A percentile compares a stretch with the other conserved stretches of the same genome.
These are phyloP conservation scores for Spilogale gracilis DNA, from an alignment of 2,113 vertebrate species.

Conservation along the genomic window DNA sequence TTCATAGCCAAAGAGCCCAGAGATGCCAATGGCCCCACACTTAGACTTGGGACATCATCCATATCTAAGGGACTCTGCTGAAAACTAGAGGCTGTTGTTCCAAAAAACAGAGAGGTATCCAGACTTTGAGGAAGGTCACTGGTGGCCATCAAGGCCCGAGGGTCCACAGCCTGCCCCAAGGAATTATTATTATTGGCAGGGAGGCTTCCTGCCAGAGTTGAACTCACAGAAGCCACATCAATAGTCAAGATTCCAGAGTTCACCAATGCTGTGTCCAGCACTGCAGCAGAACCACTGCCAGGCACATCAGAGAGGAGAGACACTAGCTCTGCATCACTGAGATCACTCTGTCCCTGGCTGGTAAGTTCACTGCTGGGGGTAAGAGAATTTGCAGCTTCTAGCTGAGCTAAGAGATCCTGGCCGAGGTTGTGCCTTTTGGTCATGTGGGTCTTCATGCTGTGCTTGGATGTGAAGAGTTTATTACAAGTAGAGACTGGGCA, in stretches of 20 bases:
- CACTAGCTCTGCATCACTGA: slow-evolving; percentile 93
- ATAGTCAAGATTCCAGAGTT: slow-evolving; percentile 96
- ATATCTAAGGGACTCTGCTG: slow-evolving; percentile 93
- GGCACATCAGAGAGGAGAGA: slow-evolving; percentile 94
- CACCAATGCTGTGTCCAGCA: slow-evolving; percentile 93
- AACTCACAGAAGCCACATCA: slow-evolving; percentile 93
- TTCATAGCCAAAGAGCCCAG: slow-evolving; percentile 90
- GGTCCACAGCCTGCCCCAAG: slow-evolving; percentile 91
- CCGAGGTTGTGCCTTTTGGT: slow-evolving; percentile 96
- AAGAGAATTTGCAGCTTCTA: slow-evolving; percentile 93
- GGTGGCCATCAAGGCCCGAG: slow-evolving; percentile 91
- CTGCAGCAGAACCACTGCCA: slow-evolving; percentile 87
- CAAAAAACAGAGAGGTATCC: slow-evolving; percentile 91
- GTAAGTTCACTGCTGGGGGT: slow-evolving; percentile 97
- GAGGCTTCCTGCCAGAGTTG: slow-evolving; percentile 88
- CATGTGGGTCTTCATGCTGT: slow-evolving; percentile 97
- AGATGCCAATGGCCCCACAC: slow-evolving; percentile 91
- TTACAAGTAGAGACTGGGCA: slow-evolving; percentile 95
- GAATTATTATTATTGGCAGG: slow-evolving; percentile 81
- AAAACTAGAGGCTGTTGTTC: slow-evolving; percentile 87
- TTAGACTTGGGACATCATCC: slow-evolving; percentile 94
- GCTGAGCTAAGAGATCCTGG: slow-evolving; percentile 94
- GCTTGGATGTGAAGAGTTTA: slow-evolving; percentile 97
- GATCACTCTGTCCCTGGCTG: slow-evolving; percentile 91
- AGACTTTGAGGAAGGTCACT: slow-evolving; percentile 91